Evolutionary conservation across 2,797 vertebrate genomes (phyloP).

Genomic region (Enteromius fasciolatus): DNA sequence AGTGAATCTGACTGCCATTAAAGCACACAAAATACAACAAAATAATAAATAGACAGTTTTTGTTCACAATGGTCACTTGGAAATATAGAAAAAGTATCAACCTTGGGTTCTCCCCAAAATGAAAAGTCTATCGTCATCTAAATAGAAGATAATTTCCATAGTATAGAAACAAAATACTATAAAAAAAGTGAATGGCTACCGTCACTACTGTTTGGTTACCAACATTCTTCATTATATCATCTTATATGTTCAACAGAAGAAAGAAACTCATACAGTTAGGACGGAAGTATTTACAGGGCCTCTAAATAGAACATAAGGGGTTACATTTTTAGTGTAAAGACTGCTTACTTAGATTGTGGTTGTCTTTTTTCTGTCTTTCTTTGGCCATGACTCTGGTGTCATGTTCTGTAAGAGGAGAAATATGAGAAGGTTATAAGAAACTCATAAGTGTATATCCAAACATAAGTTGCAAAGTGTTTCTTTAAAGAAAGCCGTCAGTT

Average conservation of each 20-base stretch:
- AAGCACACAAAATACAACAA: not conserved
- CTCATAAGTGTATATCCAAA: not conserved
- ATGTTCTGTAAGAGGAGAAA: slow-evolving; percentile 79
- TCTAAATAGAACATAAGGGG: not conserved
- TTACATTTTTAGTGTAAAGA: not conserved
- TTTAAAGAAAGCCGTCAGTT: not conserved
- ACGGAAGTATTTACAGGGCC: not conserved
- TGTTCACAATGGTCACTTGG: not conserved
- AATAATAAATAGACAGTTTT: not conserved
- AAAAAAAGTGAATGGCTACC: not conserved
- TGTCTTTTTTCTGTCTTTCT: slow-evolving; percentile 98
- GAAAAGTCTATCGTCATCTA: not conserved
- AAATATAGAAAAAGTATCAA: not conserved
- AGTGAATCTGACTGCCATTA: not conserved
- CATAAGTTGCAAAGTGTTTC: not conserved
- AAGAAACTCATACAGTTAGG: not conserved
- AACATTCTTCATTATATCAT: not conserved
- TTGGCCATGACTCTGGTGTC: slow-evolving; percentile 92
- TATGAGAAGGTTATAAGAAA: slow-evolving; percentile 13
- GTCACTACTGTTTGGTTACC: not conserved
- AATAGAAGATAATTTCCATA: not conserved
- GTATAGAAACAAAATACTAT: not conserved
- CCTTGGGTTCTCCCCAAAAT: not conserved
- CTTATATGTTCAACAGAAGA: not conserved
- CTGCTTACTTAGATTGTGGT: slow-evolving; percentile 96